Base-by-base conservation (phyloP, 1,140 invertebrate species). In the Meloidogyne hapla region DNA sequence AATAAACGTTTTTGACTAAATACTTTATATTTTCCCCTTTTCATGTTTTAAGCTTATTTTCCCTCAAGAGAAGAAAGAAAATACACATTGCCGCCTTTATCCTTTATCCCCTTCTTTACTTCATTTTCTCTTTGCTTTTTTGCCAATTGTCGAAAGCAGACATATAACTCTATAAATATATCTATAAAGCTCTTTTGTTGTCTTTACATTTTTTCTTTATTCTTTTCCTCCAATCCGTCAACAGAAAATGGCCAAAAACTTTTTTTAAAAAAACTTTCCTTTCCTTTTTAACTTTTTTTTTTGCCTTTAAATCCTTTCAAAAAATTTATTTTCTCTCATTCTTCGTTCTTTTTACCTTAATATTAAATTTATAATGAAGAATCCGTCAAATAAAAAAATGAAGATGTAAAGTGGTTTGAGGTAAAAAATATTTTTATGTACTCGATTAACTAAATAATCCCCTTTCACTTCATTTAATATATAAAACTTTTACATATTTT, bases 181-280 rank as follows among this genome's bases (percentile, higher is more conserved):
- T 56, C n/a, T 56, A 18, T 48, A n/a, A n/a, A n/a, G n/a, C n/a
- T 18, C 45, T 48, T 48, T n/a, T 40, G 23, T 70, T 9, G 12
- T 21, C 38, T 69, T 8, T 45, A 40, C 21, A 69, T 69, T 69
- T 23, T 18, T 18, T 69, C 25, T 28, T 69, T 69, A 15, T 69
- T 28, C 68, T 21, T 69, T 4, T 61, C 45, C 18, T 61, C 68
- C n/a, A n/a, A n/a, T n/a, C 38, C 38, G 38, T 45, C 38, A 61
- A 61, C 69, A 70, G 21, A 70, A 70, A 56, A 56, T 45, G 45
- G 61, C 61, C 61, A 61, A 42, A 69, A 42, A 33, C 15, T 18
- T 70, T n/a, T 28, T 69, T 45, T 45, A 42, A 26, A 70, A 69
- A 70, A 33, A 33, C 33, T 33, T 33, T 33, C 33, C 33, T 33